Evolutionary conservation across 2,113 vertebrate genomes (phyloP).

Genomic region (Pterocles orientalis): DNA sequence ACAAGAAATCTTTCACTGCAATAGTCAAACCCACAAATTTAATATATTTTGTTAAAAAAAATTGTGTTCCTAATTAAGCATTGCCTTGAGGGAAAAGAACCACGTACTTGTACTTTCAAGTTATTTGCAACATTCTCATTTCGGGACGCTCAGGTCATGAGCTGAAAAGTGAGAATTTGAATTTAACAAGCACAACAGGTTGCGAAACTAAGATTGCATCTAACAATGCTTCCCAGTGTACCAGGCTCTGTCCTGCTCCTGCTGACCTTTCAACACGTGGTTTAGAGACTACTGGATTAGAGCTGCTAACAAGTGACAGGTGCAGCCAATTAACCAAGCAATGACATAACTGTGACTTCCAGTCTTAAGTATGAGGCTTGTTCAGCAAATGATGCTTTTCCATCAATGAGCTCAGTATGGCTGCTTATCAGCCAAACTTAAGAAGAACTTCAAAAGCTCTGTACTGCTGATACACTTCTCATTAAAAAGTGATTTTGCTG

Average conservation of each 20-base stretch:
- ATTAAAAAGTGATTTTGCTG: slow-evolving; percentile 69
- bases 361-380: slow-evolving; percentile 46
- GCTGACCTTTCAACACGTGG: slow-evolving; percentile 74
- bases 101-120: background rate
- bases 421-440: slow-evolving; percentile 55
- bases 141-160: background rate
- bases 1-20: background rate
- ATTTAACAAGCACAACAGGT: slow-evolving; percentile 66
- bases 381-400: slow-evolving; percentile 52
- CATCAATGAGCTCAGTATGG: slow-evolving; percentile 71
- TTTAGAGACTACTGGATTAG: slow-evolving; percentile 72
- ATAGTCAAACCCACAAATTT: background rate
- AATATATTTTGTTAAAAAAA: background rate
- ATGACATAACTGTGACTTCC: slow-evolving; percentile 69
- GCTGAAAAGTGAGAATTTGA: slow-evolving; percentile 58
- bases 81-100: background rate
- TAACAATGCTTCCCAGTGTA: slow-evolving; percentile 57
- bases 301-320: slow-evolving; percentile 83
- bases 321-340: slow-evolving; percentile 81
- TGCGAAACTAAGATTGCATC: slow-evolving; percentile 78
- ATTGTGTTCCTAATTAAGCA: background rate
- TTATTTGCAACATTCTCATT: background rate
- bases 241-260: slow-evolving; percentile 66
- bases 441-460: slow-evolving; percentile 68
- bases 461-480: slow-evolving; percentile 65